A percentile compares a stretch with the other conserved stretches of the same genome.
These are phyloP conservation scores for Machaerirhynchus nigripectus DNA, from an alignment of 2,113 vertebrate species.

Conservation along the genomic window DNA sequence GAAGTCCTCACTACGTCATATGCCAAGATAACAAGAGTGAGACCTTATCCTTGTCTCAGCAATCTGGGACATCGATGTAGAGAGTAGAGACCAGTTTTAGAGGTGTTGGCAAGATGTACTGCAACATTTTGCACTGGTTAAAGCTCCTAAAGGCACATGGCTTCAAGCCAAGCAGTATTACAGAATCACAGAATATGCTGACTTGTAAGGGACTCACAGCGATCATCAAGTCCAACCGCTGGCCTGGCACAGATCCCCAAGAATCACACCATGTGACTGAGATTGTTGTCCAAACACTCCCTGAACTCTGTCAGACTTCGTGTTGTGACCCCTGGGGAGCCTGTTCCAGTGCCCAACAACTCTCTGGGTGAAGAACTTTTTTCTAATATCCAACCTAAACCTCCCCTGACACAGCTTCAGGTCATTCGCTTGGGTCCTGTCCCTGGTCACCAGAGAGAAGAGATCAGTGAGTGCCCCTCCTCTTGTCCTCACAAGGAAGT, in stretches of 20 bases:
- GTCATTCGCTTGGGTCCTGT: not conserved
- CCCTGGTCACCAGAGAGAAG: not conserved
- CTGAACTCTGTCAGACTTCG: not conserved
- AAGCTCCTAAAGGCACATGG: not conserved
- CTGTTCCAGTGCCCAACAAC: not conserved
- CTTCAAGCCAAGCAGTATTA: not conserved
- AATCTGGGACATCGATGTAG: not conserved
- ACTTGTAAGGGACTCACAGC: not conserved
- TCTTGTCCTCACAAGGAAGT: not conserved
- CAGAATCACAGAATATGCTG: not conserved
- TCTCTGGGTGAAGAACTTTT: not conserved
- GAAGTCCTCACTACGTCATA: rapidly evolving
- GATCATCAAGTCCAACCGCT: not conserved
- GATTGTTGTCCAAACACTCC: not conserved
- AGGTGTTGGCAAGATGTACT: not conserved
- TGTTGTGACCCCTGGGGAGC: not conserved
- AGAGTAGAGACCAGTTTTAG: not conserved
- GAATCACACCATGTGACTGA: not conserved
- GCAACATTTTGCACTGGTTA: not conserved
- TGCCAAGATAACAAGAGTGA: not conserved
- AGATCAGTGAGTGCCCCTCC: not conserved
- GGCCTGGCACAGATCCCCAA: not conserved
- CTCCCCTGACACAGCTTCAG: not conserved
- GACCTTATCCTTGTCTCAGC: not conserved
- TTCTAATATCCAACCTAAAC: not conserved